Percentiles rank a stretch among this genome's conserved stretches.
Evolutionary conservation across 2,797 vertebrate species (phyloP).

Genomic region (Acipenser oxyrinchus): DNA sequence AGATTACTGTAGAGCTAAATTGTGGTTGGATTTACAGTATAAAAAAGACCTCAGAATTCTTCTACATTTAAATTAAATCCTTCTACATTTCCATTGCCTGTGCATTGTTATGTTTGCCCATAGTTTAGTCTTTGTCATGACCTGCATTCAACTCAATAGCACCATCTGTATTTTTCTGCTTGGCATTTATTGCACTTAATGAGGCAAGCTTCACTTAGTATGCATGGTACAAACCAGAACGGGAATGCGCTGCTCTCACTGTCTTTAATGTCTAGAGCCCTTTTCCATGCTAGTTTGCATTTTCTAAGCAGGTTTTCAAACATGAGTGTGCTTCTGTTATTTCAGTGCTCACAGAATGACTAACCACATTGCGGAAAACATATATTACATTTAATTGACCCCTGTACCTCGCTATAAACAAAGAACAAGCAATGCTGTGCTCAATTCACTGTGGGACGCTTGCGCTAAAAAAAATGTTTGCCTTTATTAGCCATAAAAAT

Average conservation of each 20-base stretch:
- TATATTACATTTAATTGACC: conserved; percentile 58
- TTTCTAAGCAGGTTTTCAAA: not conserved
- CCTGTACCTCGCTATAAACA: conserved; percentile 61
- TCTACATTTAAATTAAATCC: too few species aligned
- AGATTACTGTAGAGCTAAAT: too few species aligned
- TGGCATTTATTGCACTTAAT: too few species aligned
- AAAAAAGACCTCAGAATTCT: too few species aligned
- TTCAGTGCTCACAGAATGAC: conserved; percentile 11
- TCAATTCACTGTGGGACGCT: conserved; percentile 40
- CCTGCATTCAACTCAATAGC: too few species aligned
- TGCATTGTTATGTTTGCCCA: too few species aligned
- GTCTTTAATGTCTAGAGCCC: not conserved
- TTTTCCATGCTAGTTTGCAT: not conserved
- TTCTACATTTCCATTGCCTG: too few species aligned
- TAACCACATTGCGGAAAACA: conserved; percentile 26
- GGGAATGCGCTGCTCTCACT: not conserved
- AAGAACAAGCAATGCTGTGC: conserved; percentile 45
- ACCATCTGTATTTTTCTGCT: too few species aligned
- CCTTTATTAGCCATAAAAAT: conserved; percentile 61
- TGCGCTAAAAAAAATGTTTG: conserved; percentile 55
- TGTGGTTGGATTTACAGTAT: too few species aligned
- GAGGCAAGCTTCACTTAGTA: too few species aligned
- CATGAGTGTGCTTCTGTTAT: not conserved
- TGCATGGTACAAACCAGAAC: too few species aligned
- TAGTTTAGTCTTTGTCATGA: too few species aligned